A percentile compares a stretch with the other conserved stretches of the same genome.
Conservation (phyloP, 35 echinoderm and acorn worm species). For the Anneissia japonica region DNA sequence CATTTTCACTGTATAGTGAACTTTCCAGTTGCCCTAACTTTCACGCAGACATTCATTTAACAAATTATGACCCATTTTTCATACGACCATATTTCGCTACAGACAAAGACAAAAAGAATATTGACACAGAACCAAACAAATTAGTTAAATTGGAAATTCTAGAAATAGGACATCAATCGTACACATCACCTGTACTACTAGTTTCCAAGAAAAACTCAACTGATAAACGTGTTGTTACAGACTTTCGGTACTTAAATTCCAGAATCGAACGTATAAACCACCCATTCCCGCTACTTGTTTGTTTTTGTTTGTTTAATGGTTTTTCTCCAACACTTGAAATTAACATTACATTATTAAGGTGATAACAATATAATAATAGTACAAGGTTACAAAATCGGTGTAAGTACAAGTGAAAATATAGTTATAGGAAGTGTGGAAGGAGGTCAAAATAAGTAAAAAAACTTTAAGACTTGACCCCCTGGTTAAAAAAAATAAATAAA, state of each 20-base stretch:
- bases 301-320: too few relatives aligned
- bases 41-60: conserved; percentile 12
- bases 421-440: too few relatives aligned
- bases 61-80: conserved; percentile 26
- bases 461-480: too few relatives aligned
- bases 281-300: conserved; percentile 13
- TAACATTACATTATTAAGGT: too few relatives aligned
- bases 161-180: not conserved
- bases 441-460: too few relatives aligned
- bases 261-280: conserved; percentile 3
- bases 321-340: too few relatives aligned
- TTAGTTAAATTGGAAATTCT: conserved; percentile 14
- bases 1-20: conserved; percentile 33
- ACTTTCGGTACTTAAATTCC: conserved; percentile 12
- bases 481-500: too few relatives aligned
- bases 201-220: conserved; percentile 7
- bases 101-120: conserved; percentile 2
- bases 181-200: not conserved
- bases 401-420: too few relatives aligned
- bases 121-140: not conserved
- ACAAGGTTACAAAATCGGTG: too few relatives aligned
- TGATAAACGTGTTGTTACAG: conserved; percentile 5
- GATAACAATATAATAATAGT: too few relatives aligned
- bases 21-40: conserved; percentile 16
- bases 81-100: not conserved